A percentile compares a stretch with the other conserved stretches of the same genome.
Conservation (phyloP, 1,140 invertebrate species). For the Bactericera cockerelli region DNA sequence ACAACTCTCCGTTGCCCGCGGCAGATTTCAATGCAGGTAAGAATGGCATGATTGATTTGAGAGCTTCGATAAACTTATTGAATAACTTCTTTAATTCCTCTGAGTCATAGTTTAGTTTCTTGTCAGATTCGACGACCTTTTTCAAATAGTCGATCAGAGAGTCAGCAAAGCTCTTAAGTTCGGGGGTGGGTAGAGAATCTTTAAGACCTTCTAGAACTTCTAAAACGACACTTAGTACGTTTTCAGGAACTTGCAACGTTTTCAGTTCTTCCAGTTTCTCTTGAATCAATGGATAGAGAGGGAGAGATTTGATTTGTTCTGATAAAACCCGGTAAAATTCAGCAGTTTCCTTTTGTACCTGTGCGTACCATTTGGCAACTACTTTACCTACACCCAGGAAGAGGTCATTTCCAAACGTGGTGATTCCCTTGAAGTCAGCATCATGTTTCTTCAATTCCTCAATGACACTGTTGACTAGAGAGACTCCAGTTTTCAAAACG, state of each 20-base stretch:
- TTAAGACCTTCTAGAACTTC: slow-evolving; percentile 12
- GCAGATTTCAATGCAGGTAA: neutral
- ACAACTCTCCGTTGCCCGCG: neutral
- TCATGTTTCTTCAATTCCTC: slow-evolving; percentile 33
- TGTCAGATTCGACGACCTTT: neutral
- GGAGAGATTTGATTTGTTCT: slow-evolving; percentile 37
- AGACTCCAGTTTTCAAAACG: slow-evolving; percentile 12
- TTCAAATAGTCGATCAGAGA: neutral
- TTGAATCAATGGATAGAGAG: slow-evolving; percentile 36
- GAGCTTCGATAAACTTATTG: neutral
- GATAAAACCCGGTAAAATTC: slow-evolving; percentile 31
- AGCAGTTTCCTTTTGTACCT: slow-evolving; percentile 32
- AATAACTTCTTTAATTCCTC: slow-evolving; percentile 4
- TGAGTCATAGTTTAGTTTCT: neutral
- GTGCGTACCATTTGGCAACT: slow-evolving; percentile 30
- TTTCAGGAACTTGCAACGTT: slow-evolving; percentile 13
- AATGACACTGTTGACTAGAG: slow-evolving; percentile 18
- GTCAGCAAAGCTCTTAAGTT: slow-evolving; percentile 11
- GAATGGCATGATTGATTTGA: neutral
- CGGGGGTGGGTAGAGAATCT: slow-evolving; percentile 12
- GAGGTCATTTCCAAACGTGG: slow-evolving; percentile 30
- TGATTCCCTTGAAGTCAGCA: slow-evolving; percentile 45
- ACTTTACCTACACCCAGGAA: slow-evolving; percentile 33
- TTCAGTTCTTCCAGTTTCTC: slow-evolving; percentile 28
- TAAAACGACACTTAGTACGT: slow-evolving; percentile 7